Evolutionary conservation across 2,888 invertebrate genomes (phyloP), one percentile per base, ranked within the genome.

Genomic region (Macaria notata): DNA sequence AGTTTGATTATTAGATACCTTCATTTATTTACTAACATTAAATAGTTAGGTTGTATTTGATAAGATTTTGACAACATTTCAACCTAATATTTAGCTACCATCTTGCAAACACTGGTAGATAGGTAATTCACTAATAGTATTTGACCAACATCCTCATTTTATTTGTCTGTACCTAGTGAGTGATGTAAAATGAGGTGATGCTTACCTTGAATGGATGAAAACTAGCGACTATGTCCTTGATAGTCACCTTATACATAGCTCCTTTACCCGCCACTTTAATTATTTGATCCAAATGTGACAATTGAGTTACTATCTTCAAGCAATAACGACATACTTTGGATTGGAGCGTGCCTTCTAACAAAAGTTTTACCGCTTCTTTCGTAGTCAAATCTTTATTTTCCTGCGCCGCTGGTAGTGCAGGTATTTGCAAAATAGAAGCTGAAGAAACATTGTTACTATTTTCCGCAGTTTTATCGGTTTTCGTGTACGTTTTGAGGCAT

Each of bases 151-250:
- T 19, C 19, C 19, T 19, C 19, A 19, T 19, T 19, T 19, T 19
- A 19, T 19, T 19, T 19, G 19, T 1, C 19, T 1, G 19, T 19
- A n/a, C n/a, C n/a, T n/a, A 19, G 19, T 19, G 19, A 19, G 19
- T 19, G 19, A 19, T 19, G 19, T 19, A 19, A 19, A 19, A 19
- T 19, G 19, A 19, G 19, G 19, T 19, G 19, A 9, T 29, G 19
- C 64, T 64, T 70, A 88, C 90, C 86, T 89, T 80, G 56, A 81
- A 79, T n/a, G 90, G 88, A 71, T 89, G 77, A 58, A 91, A 82
- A 66, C 80, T 80, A 1, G 87, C 84, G 1, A 90, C 72, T 75
- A 91, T 87, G 63, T 87, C 82, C 45, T 77, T 75, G 48, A 91
- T 75, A 33, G 86, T 74, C 9, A 90, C 81, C 66, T 84, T 84